phyloP scores from a whole-genome alignment of 2,797 vertebrate genomes.

The Neosalanx taihuensis region DNA sequence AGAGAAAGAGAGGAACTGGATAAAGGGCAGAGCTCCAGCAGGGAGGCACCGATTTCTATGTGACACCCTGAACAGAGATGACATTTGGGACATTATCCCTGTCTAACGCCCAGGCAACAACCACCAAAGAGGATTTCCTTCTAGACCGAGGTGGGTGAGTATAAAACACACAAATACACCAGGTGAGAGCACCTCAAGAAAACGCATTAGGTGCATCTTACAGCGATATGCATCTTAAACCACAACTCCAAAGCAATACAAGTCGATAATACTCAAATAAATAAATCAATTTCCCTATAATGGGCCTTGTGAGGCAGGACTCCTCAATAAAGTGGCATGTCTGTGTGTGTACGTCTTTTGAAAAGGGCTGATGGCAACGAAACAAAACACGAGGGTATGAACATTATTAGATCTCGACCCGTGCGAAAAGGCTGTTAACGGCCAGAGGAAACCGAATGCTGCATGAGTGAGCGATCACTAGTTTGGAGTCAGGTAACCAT shows the following conservation, averaged over 20 bases:
- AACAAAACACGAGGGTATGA: background rate
- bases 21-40: constrained; percentile 8
- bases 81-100: background rate
- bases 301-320: constrained; percentile 1
- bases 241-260: constrained; percentile 13
- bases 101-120: background rate
- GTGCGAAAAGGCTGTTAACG: background rate
- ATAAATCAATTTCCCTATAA: background rate
- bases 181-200: constrained; percentile 23
- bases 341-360: background rate
- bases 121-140: background rate
- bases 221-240: background rate
- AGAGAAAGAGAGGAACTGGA: background rate
- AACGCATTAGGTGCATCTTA: constrained; percentile 32
- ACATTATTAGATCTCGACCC: no score
- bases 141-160: background rate
- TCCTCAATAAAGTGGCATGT: background rate
- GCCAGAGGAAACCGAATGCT: background rate
- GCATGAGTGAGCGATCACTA: background rate
- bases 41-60: background rate
- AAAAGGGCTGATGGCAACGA: background rate
- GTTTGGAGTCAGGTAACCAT: constrained; percentile 40
- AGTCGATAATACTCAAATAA: constrained; percentile 18
- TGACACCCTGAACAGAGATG: background rate
- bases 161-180: background rate